phyloP scores from a whole-genome alignment of 2,113 vertebrate genomes.

The Suncus etruscus region DNA sequence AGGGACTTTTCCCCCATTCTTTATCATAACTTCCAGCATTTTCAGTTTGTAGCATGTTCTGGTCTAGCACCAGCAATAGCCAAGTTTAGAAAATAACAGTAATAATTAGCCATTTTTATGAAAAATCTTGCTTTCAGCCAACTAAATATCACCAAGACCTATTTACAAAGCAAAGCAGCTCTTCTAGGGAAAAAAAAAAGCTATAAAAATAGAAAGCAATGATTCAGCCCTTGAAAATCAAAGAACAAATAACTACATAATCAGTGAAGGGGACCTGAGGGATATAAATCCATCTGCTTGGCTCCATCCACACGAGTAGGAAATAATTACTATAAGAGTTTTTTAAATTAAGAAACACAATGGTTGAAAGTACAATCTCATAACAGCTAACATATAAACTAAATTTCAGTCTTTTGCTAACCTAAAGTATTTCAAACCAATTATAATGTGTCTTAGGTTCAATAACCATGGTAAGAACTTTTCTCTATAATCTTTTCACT shows the following conservation, averaged over 20 bases:
- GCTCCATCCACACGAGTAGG: background rate
- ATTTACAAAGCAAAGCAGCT: background rate
- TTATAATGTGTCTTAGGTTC: constrained; percentile 58
- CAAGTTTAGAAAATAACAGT: constrained; percentile 54
- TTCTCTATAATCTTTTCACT: constrained; percentile 38
- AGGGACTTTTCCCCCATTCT: constrained; percentile 29
- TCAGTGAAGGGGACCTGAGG: constrained; percentile 44
- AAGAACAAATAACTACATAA: constrained; percentile 72
- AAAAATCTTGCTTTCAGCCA: constrained; percentile 44
- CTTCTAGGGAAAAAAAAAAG: background rate
- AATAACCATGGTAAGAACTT: constrained; percentile 20
- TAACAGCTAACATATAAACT: constrained; percentile 1
- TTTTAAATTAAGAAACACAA: constrained; percentile 52
- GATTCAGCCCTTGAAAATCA: constrained; percentile 69
- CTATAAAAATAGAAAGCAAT: constrained; percentile 53
- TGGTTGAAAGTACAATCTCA: constrained; percentile 6
- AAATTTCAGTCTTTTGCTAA: constrained; percentile 31
- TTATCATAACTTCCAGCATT: constrained; percentile 37
- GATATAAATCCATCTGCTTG: constrained; percentile 29
- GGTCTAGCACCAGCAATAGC: constrained; percentile 9
- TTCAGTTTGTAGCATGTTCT: background rate
- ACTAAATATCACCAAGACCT: background rate
- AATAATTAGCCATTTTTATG: constrained; percentile 44
- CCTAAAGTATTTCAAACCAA: constrained; percentile 21
- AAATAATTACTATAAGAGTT: constrained; percentile 59